Evolutionary conservation across 2,888 invertebrate species (phyloP), one percentile per base, ranked within the genome.

Genomic region (Bellardia bayeri): DNA sequence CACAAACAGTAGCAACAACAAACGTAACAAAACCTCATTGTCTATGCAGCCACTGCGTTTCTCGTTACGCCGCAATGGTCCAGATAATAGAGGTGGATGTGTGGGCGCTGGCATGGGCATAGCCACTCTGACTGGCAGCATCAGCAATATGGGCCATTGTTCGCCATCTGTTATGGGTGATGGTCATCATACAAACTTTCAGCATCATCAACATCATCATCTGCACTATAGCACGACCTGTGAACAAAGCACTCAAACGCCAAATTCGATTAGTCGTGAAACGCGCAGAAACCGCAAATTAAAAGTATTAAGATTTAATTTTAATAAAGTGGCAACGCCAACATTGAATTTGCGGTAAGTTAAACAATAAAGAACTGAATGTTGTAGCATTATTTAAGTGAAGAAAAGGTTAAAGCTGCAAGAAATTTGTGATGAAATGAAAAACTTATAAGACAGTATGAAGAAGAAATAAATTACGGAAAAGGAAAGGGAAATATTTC

Each of bases 171-270:
- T 23, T 51, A 37, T 69, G 30, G 13, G 14, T 14, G 33, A 75
- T 56, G 63, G 72, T 3, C 79, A 74, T 49, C 84, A 79, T 13
- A 6, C 58, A 4, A 54, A 64, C 14, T 76, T 64, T 51, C 86
- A 86, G 75, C 85, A 90, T 86, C 89, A 89, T 51, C 90, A 90
- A 58, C 87, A 89, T 42, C 88, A 90, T 85, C 89, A 89, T 86
- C 86, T 89, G 85, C 81, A 91, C 93, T 94, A 91, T 86, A 94
- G 49, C 93, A 94, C 86, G 84, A 92, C 91, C 85, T 94, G 95
- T 87, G 96, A 97, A 91, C 96, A 96, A 88, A 95, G 95, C 64
- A 97, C 97, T 9, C 96, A 96, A 94, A 97, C 96, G 2, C 96
- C 96, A 2, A 95, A 95, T 72, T 96, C 96, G 93, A 96, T 97